A percentile compares a stretch with the other conserved stretches of the same genome.
phyloP scores from a whole-genome alignment of 2,888 invertebrate genomes.

The Mythimna lalbum region DNA sequence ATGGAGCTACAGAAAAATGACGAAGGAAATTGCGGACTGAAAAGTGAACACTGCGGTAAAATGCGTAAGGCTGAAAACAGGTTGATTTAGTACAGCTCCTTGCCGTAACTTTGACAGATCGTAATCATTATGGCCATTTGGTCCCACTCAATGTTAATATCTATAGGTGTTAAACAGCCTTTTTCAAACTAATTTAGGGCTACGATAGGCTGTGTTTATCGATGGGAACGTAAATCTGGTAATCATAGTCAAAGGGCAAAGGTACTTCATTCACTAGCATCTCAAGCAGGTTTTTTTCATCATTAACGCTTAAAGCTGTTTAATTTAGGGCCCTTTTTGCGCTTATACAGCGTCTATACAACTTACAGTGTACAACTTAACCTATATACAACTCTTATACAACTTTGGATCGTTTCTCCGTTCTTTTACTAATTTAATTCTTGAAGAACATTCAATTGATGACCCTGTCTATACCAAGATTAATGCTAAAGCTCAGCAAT shows the following conservation, averaged over 20 bases:
- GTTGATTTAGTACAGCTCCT: background rate
- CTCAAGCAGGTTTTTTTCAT: background rate
- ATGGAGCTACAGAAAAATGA: background rate
- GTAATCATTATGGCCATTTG: too few relatives aligned
- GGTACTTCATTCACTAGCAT: background rate
- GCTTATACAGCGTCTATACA: too few relatives aligned
- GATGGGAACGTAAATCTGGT: background rate
- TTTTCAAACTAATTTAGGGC: background rate
- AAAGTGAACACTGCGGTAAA: background rate
- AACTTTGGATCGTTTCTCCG: too few relatives aligned
- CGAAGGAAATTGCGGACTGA: constrained; percentile 13
- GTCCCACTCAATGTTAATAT: too few relatives aligned
- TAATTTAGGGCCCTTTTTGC: too few relatives aligned
- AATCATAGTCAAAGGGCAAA: background rate
- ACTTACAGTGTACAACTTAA: too few relatives aligned
- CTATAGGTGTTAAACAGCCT: too few relatives aligned
- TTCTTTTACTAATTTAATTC: background rate
- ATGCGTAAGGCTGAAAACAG: background rate
- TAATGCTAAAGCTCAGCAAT: too few relatives aligned
- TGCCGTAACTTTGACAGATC: background rate
- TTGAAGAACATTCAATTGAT: background rate
- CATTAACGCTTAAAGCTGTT: too few relatives aligned
- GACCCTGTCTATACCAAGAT: background rate
- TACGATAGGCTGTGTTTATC: background rate
- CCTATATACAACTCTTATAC: too few relatives aligned